Evolutionary conservation across 2,888 invertebrate species (phyloP).

Genomic region (Coelopa pilipes): DNA sequence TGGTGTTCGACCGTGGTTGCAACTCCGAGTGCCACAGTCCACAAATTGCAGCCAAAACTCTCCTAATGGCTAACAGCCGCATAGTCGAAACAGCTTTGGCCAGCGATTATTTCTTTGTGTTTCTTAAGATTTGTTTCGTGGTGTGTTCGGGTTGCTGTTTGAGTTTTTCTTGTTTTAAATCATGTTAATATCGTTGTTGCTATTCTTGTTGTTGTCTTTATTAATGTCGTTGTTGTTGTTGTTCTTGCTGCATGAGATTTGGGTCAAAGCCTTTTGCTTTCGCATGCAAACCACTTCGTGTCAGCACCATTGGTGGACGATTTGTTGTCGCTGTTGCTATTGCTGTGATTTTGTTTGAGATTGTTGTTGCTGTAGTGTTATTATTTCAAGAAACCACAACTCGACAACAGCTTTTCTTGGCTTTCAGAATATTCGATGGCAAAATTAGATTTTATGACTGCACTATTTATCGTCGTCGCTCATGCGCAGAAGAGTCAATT

Average conservation of each 20-base stretch:
- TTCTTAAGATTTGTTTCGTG: neutral
- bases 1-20: neutral
- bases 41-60: slow-evolving; percentile 29
- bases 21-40: slow-evolving; percentile 23
- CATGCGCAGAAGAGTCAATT: no score
- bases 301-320: no score
- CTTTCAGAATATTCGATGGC: no score
- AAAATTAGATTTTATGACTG: no score
- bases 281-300: slow-evolving; percentile 7
- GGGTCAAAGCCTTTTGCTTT: slow-evolving; percentile 30
- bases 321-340: no score
- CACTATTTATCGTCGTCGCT: no score
- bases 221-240: neutral
- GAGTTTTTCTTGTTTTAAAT: neutral
- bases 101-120: no score
- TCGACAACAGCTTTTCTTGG: no score
- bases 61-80: slow-evolving; percentile 24
- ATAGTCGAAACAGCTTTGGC: neutral
- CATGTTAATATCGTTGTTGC: neutral
- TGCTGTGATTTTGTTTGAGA: no score
- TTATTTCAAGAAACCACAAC: no score
- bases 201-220: neutral
- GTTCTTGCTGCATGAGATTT: neutral
- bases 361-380: no score
- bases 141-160: neutral